Evolutionary conservation across 1,140 invertebrate genomes (phyloP).

Genomic region (Penaeus indicus): DNA sequence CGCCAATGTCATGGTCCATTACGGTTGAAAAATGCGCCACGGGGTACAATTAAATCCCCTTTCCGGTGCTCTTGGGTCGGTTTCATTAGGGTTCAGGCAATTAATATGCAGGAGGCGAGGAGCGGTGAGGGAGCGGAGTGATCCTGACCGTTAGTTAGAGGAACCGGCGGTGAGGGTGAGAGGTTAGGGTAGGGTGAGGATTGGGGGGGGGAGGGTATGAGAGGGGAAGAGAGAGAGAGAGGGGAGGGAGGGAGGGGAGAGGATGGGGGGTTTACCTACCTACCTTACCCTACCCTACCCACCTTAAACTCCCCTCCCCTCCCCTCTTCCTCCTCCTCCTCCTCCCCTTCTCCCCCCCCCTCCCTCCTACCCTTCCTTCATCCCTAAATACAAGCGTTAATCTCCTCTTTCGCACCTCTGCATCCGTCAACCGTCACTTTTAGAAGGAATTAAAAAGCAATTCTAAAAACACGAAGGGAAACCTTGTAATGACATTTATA

Average conservation of each 20-base stretch:
- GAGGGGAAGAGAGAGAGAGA: constrained; percentile 21
- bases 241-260: background rate
- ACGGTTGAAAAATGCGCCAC: constrained; percentile 37
- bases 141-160: background rate
- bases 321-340: background rate
- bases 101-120: constrained; percentile 46
- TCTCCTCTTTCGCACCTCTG: too few species aligned
- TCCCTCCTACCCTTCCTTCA: too few species aligned
- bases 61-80: constrained; percentile 39
- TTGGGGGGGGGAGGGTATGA: background rate
- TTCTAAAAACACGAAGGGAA: too few species aligned
- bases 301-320: background rate
- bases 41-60: constrained; percentile 57
- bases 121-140: background rate
- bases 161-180: background rate
- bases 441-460: too few species aligned
- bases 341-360: too few species aligned
- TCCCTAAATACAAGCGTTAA: too few species aligned
- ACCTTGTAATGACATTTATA: too few species aligned
- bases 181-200: background rate
- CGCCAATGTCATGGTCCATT: constrained; percentile 43
- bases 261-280: background rate
- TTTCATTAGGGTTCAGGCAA: constrained; percentile 59
- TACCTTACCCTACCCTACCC: background rate
- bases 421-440: too few species aligned